Conservation (phyloP, 1,140 invertebrate species). For the Saccostrea cuccullata region DNA sequence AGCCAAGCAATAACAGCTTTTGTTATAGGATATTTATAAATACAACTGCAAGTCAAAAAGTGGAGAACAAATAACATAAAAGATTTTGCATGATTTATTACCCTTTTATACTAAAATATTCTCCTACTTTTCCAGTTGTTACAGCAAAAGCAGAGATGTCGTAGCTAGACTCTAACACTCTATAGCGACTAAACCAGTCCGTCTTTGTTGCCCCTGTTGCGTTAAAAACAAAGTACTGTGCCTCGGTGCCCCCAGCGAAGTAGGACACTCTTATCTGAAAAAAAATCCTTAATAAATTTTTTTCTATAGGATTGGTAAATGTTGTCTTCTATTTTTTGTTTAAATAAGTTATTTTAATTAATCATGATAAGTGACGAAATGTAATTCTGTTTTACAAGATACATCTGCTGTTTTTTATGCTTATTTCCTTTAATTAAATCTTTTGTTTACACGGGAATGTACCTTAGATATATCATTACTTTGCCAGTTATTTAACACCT, state of each 20-base stretch:
- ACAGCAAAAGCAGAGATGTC: background rate
- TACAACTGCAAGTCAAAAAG: no score
- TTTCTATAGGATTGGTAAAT: background rate
- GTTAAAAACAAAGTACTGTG: conserved; percentile 9
- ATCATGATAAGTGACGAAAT: no score
- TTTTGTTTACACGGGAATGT: background rate
- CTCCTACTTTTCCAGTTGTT: background rate
- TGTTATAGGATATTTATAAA: no score
- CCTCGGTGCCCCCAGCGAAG: background rate
- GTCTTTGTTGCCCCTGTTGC: background rate
- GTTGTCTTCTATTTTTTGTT: no score
- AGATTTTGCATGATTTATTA: background rate
- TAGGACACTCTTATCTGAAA: conserved; percentile 15
- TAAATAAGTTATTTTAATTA: no score
- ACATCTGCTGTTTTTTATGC: no score
- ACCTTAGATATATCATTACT: background rate
- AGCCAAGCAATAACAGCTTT: no score
- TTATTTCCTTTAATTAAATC: no score
- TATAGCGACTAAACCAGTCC: background rate
- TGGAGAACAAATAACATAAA: background rate
- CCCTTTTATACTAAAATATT: background rate
- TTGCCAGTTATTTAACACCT: background rate
- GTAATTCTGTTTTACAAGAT: background rate
- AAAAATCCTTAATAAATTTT: no score
- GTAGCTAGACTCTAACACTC: background rate